Conservation (phyloP, 2,797 vertebrate species). For the Pangasius sanitwongsei region DNA sequence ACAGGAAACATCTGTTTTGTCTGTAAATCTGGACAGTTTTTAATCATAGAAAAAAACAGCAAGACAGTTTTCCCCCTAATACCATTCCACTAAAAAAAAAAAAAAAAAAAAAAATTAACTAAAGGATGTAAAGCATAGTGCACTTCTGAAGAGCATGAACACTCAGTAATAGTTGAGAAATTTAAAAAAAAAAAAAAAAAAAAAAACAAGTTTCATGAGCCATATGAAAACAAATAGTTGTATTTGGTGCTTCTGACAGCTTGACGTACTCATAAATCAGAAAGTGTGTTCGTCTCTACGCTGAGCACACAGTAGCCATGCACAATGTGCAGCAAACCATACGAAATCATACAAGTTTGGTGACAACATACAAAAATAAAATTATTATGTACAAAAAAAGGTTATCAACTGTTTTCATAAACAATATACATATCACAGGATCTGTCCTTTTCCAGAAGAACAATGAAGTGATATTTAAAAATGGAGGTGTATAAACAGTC, state of each 20-base stretch:
- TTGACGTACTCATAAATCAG: slow-evolving; percentile 63
- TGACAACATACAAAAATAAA: slow-evolving; percentile 79
- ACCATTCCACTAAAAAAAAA: background rate
- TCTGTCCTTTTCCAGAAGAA: slow-evolving; percentile 51
- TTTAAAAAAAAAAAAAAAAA: background rate
- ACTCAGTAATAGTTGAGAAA: background rate
- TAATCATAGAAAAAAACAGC: background rate
- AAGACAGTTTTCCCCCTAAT: background rate
- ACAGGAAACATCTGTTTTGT: background rate
- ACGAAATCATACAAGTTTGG: slow-evolving; percentile 47
- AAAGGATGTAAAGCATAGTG: background rate
- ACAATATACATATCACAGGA: slow-evolving; percentile 54
- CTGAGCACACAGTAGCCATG: slow-evolving; percentile 63
- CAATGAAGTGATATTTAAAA: slow-evolving; percentile 39
- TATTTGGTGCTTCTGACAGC: slow-evolving; percentile 67
- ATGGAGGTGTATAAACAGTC: slow-evolving; percentile 29
- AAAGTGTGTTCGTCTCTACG: slow-evolving; percentile 51
- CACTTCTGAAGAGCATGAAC: background rate
- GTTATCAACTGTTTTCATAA: slow-evolving; percentile 46
- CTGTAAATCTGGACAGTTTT: background rate
- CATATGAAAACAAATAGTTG: slow-evolving; percentile 66
- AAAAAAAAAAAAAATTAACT: background rate
- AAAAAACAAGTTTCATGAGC: slow-evolving; percentile 14
- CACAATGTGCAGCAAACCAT: slow-evolving; percentile 67
- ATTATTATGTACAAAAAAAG: slow-evolving; percentile 78